Percentiles rank a stretch among this genome's conserved stretches.
phyloP scores from a whole-genome alignment of 1,140 invertebrate genomes.

The Sinonovacula constricta region DNA sequence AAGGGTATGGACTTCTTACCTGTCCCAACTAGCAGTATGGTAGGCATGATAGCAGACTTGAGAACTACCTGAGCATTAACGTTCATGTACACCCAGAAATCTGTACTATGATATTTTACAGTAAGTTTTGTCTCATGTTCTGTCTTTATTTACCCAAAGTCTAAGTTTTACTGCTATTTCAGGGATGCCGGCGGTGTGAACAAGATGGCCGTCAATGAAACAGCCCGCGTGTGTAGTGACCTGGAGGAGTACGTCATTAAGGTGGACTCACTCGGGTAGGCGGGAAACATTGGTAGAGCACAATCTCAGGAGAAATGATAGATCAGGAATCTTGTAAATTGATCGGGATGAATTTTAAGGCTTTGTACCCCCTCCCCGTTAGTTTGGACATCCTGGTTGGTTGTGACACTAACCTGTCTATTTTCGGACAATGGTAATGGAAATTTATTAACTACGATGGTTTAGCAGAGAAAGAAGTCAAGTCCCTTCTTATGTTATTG shows the following conservation, averaged over 20 bases:
- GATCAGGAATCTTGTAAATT: not conserved
- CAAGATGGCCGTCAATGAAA: conserved; percentile 5
- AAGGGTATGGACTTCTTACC: too few species aligned
- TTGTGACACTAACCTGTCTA: not conserved
- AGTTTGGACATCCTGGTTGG: not conserved
- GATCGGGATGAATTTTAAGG: not conserved
- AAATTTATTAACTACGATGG: not conserved
- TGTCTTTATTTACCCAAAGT: too few species aligned
- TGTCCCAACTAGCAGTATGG: too few species aligned
- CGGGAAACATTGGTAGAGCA: not conserved
- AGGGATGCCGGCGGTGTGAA: conserved; percentile 17
- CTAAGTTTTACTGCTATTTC: too few species aligned
- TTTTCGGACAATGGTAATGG: not conserved
- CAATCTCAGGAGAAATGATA: not conserved
- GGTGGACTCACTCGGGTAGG: not conserved
- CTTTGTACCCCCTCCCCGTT: not conserved
- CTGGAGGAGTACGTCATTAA: conserved; percentile 8
- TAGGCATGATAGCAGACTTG: too few species aligned
- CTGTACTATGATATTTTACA: too few species aligned
- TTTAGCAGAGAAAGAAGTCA: too few species aligned
- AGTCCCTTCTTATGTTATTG: too few species aligned
- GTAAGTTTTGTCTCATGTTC: too few species aligned
- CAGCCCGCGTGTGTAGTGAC: not conserved
- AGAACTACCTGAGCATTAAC: too few species aligned
- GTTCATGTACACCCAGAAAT: too few species aligned